Evolutionary conservation across 2,888 invertebrate genomes (phyloP), one percentile per base, ranked within the genome.

Genomic region (Mystacides longicornis): DNA sequence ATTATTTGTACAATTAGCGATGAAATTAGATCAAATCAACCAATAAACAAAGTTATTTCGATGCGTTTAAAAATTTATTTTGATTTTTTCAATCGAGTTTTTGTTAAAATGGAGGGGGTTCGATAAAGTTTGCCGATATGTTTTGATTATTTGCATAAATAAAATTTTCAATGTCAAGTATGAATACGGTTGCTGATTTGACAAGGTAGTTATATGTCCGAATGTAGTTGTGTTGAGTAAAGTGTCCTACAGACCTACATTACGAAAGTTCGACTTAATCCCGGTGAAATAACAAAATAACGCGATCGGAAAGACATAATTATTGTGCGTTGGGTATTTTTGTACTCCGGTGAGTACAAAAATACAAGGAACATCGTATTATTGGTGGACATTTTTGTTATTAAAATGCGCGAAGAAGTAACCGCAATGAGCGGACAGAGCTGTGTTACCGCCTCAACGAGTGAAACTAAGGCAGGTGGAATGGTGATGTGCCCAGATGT

Each of bases 171-270:
- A 77, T 77, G 77, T 77, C 77, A 77, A 76, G 78, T 77, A 81
- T 81, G 81, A 80, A 76, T 72, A 75, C 74, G 75, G 84, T 79
- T 76, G 78, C 75, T 81, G 74, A 73, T 78, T 82, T 84, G 85
- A 84, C 77, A 80, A 75, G 74, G 77, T 72, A 82, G 83, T 83
- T 77, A 80, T n/a, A n/a, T 80, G 82, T 82, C 81, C 80, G 80
- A 82, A 81, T 84, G 84, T 81, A 83, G 81, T 37, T 83, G 85
- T 85, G 75, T 84, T 85, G 86, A 85, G 85, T 84, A 84, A 84
- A 86, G 86, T 87, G 87, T 85, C 87, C 87, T 86, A 87, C 82
- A 87, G 86, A 87, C 87, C 87, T 87, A 87, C 85, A 86, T 87
- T 86, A 72, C 71, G 71, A 64, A 59, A 60, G 59, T 69, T 69